Percentiles rank a stretch among this genome's conserved stretches.
Evolutionary conservation across 2,888 invertebrate genomes (phyloP).

Genomic region (Zaprionus obscuricornis): DNA sequence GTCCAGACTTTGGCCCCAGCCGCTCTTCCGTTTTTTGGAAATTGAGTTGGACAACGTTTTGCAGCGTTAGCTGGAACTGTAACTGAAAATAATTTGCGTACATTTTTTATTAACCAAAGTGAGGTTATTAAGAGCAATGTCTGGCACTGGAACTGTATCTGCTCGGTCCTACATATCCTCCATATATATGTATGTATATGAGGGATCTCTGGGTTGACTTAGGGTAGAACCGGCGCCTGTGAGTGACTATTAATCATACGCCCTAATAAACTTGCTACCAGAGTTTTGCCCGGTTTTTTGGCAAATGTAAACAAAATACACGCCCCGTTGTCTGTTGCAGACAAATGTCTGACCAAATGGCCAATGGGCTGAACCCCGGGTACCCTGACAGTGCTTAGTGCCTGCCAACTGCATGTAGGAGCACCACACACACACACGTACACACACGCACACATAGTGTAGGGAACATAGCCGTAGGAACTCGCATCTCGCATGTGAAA

Average conservation of each 20-base stretch:
- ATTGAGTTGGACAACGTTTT: constrained; percentile 37
- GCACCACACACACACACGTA: constrained; percentile 8
- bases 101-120: constrained; percentile 49
- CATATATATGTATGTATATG: not conserved
- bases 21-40: not conserved
- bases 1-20: not conserved
- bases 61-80: constrained; percentile 57
- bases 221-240: constrained; percentile 45
- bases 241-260: constrained; percentile 71
- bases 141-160: no score
- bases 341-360: constrained; percentile 73
- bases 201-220: constrained; percentile 8
- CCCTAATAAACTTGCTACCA: constrained; percentile 68
- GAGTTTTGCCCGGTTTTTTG: constrained; percentile 45
- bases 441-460: not conserved
- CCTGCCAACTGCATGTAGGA: constrained; percentile 62
- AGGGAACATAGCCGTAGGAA: not conserved
- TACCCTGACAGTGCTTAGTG: constrained; percentile 14
- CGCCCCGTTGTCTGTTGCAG: constrained; percentile 70
- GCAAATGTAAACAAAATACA: constrained; percentile 72
- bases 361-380: constrained; percentile 59
- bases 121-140: constrained; percentile 22
- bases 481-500: constrained; percentile 16
- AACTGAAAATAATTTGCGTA: constrained; percentile 64
- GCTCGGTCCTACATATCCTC: no score